These are phyloP conservation scores for Graptemys geographica DNA, from an alignment of 2,797 vertebrate species.

Conservation along the genomic window DNA sequence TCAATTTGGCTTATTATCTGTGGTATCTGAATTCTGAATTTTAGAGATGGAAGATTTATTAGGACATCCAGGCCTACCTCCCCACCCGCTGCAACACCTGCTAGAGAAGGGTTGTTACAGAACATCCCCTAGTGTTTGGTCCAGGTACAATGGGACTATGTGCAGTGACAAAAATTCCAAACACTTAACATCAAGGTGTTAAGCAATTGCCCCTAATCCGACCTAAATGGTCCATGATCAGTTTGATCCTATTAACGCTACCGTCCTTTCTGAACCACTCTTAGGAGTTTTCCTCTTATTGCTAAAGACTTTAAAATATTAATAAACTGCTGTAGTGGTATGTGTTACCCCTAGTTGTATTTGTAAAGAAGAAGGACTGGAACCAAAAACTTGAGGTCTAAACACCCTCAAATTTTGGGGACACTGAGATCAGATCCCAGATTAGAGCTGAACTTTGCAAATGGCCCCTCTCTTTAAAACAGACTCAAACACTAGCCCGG, in stretches of 20 bases:
- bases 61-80: neutral
- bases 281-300: neutral
- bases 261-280: neutral
- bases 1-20: neutral
- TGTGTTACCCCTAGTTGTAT: neutral
- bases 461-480: neutral
- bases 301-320: neutral
- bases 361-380: neutral
- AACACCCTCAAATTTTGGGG: rapidly evolving
- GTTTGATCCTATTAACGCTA: neutral
- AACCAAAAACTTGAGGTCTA: neutral
- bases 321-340: neutral
- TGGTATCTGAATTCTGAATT: neutral
- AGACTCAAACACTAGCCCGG: neutral
- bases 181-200: neutral
- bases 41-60: neutral
- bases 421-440: neutral
- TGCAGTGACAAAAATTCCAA: neutral
- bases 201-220: neutral
- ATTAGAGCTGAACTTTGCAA: neutral
- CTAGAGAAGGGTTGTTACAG: neutral
- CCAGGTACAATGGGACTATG: neutral
- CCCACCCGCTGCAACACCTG: rapidly evolving
- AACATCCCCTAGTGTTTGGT: neutral
- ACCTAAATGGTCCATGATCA: neutral